These are phyloP conservation scores for Tapirus terrestris DNA, from an alignment of 2,113 vertebrate genomes.

Conservation along the genomic window DNA sequence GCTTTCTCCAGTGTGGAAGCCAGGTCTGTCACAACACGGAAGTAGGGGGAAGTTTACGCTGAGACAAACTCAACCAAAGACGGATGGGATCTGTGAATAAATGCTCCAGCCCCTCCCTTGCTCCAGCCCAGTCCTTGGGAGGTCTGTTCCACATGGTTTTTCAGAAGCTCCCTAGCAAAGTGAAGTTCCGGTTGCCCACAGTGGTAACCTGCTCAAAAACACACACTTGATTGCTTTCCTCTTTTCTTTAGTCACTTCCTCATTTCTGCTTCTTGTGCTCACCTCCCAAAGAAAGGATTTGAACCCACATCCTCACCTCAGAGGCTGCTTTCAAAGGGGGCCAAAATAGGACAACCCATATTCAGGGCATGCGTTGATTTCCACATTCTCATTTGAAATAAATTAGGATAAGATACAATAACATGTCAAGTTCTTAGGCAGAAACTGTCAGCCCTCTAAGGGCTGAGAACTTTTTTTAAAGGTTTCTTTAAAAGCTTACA, in stretches of 20 bases:
- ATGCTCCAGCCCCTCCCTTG: neutral
- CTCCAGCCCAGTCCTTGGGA: neutral
- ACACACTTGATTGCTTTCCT: neutral
- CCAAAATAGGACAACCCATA: neutral
- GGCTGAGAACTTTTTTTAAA: neutral
- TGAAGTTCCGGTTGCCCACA: neutral
- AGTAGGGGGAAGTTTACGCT: neutral
- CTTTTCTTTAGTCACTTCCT: neutral
- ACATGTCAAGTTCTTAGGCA: neutral
- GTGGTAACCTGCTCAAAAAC: neutral
- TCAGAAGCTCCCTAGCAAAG: neutral
- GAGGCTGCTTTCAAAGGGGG: neutral
- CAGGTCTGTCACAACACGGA: neutral
- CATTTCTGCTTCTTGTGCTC: neutral
- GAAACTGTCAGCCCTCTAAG: neutral
- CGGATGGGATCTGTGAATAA: neutral
- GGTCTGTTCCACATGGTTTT: neutral
- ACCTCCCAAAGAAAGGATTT: neutral
- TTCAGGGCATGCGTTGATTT: neutral
- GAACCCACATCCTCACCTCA: neutral
- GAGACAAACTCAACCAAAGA: neutral
- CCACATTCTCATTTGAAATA: slow-evolving; percentile 12
- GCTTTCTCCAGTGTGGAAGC: neutral
- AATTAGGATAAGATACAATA: slow-evolving; percentile 26
- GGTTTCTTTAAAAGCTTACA: slow-evolving; percentile 47